phyloP scores from a whole-genome alignment of 35 echinoderm and acorn worm species.

The Heliocidaris tuberculata region DNA sequence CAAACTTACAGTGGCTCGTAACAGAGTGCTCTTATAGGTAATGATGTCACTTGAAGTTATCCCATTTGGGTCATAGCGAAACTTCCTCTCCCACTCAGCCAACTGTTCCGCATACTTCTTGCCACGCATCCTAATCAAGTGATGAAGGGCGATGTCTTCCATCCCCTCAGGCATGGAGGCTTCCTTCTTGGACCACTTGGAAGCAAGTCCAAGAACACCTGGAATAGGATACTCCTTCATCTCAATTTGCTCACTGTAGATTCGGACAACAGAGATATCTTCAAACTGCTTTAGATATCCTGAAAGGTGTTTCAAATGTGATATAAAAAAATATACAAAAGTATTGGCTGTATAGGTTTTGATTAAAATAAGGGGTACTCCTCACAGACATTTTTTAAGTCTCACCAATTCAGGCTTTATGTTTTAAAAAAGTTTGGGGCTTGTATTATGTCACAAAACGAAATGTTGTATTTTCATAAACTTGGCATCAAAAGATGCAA shows the following conservation, averaged over 20 bases:
- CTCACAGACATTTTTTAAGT: too few relatives aligned
- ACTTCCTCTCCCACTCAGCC: not conserved
- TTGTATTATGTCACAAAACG: too few relatives aligned
- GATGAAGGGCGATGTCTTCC: constrained; percentile 55
- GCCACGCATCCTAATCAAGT: constrained; percentile 43
- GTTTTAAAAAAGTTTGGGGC: too few relatives aligned
- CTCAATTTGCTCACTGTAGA: constrained; percentile 89
- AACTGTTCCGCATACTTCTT: constrained; percentile 47
- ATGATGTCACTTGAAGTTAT: not conserved
- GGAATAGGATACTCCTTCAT: constrained; percentile 63
- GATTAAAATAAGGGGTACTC: too few relatives aligned
- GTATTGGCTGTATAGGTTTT: too few relatives aligned
- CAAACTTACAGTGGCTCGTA: not conserved
- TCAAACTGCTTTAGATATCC: constrained; percentile 68
- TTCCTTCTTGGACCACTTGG: constrained; percentile 54
- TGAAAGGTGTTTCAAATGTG: not conserved
- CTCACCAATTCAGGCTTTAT: too few relatives aligned
- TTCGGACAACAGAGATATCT: constrained; percentile 58
- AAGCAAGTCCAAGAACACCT: constrained; percentile 30
- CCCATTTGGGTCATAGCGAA: not conserved
- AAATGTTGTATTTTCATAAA: too few relatives aligned
- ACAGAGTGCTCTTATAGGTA: constrained; percentile 14
- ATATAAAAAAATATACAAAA: not conserved
- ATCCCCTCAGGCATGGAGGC: constrained; percentile 38
- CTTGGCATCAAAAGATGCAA: too few relatives aligned